Percentiles rank a stretch among this genome's conserved stretches.
Evolutionary conservation across 2,888 invertebrate genomes (phyloP).

Genomic region (Aporophyla nigra): DNA sequence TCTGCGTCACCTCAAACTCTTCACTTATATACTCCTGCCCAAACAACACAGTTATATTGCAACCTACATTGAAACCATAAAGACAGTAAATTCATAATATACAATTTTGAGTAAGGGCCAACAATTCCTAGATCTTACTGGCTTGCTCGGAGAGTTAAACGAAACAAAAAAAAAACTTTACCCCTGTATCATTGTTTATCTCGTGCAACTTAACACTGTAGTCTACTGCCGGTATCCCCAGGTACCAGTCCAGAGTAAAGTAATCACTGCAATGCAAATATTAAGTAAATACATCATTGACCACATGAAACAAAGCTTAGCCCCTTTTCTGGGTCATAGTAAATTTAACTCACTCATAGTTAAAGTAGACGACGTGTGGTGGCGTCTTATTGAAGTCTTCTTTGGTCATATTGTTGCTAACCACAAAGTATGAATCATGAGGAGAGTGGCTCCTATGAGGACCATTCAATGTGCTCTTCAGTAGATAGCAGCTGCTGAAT

Average conservation of each 20-base stretch:
- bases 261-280: slow-evolving; percentile 70
- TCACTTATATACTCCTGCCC: not conserved
- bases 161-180: slow-evolving; percentile 17
- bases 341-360: slow-evolving; percentile 72
- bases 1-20: slow-evolving; percentile 26
- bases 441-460: slow-evolving; percentile 27
- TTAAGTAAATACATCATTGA: not conserved
- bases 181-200: slow-evolving; percentile 27
- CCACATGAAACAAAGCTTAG: not conserved
- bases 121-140: not conserved
- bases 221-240: slow-evolving; percentile 72
- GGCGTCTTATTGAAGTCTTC: slow-evolving; percentile 56
- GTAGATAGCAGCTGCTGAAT: slow-evolving; percentile 76
- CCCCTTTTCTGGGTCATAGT: not conserved
- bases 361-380: slow-evolving; percentile 39
- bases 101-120: not conserved
- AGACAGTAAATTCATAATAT: not conserved
- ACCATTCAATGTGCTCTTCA: slow-evolving; percentile 63
- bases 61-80: not conserved
- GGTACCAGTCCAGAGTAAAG: slow-evolving; percentile 68
- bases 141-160: not conserved
- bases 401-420: slow-evolving; percentile 68
- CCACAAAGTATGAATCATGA: slow-evolving; percentile 55
- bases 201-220: slow-evolving; percentile 50
- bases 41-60: slow-evolving; percentile 1